Conservation (phyloP, 2,888 invertebrate genomes). For the Luffia ferchaultella region DNA sequence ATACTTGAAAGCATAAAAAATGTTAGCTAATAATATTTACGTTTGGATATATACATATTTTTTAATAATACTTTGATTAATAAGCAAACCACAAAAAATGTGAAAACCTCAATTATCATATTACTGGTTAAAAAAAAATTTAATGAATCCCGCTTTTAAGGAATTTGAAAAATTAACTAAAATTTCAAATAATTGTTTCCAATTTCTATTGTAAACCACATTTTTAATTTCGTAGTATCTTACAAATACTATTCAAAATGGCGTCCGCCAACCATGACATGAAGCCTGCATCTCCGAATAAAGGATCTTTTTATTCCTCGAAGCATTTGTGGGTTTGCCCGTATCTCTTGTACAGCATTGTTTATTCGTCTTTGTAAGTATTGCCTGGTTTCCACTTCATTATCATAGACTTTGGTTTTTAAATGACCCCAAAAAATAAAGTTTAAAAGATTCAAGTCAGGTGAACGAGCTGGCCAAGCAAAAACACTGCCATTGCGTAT, state of each 20-base stretch:
- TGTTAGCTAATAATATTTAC: neutral
- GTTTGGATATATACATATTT: neutral
- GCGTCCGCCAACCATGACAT: neutral
- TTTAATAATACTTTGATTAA: neutral
- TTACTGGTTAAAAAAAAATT: neutral
- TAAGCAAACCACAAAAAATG: neutral
- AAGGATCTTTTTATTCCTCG: neutral
- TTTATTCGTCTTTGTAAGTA: neutral
- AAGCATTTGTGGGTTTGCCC: neutral
- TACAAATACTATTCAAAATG: neutral
- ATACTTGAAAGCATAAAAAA: neutral
- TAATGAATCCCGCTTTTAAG: neutral
- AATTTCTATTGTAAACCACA: too few species aligned
- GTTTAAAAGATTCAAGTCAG: neutral
- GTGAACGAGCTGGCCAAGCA: neutral
- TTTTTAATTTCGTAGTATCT: too few species aligned
- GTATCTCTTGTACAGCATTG: neutral
- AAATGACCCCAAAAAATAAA: neutral
- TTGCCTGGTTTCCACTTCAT: neutral
- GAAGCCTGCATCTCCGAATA: neutral
- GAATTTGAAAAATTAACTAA: neutral
- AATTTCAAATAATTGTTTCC: neutral
- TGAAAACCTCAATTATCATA: neutral
- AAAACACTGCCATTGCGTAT: neutral
- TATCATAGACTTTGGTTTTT: neutral